Base-by-base conservation (phyloP, 2,888 invertebrate genomes). In the Hydrotaea cyrtoneurina region DNA sequence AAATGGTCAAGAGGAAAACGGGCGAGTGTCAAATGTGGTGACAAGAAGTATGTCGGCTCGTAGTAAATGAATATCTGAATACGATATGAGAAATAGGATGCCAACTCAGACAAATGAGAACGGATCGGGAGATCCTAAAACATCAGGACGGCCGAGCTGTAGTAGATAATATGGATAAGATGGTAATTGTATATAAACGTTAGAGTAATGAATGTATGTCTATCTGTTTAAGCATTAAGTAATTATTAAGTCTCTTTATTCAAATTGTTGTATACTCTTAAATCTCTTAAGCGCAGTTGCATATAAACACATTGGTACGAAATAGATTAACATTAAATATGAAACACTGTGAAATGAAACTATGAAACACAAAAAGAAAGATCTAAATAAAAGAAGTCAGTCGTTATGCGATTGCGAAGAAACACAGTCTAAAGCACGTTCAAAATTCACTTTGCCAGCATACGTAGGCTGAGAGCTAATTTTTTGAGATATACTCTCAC, bases 131-230 rank as follows among this genome's bases (percentile, higher is more conserved):
- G 55, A 55, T 55, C 55, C 55, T 55, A n/a, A 13, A 53, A 21
- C 21, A 11, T 55, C 55, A 55, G 55, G 55, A 55, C 21, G 21
- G 55, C 55, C 55, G 55, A 55, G 11, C 11, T 55, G 55, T 53
- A 53, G 53, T 53, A 53, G n/a, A n/a, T 53, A 53, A n/a, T 53
- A 53, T 53, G 53, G 15, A 53, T 53, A 46, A 46, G 46, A 46
- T 46, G 46, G 46, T 46, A 46, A 46, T 46, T 46, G n/a, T 46
- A 46, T 17, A 53, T 53, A 53, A 53, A 53, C 17, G 7, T 53
- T 53, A 53, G 53, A 17, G 15, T 17, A 17, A 53, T 17, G 53
- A n/a, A 53, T 53, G 8, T 53, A 7, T 53, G 17, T 53, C 17
- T 31, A 31, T 31, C 31, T 31, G 31, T 31, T 31, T 53, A 53